Evolutionary conservation across 2,888 invertebrate genomes (phyloP).

Genomic region (Fissipunctia ypsillon): DNA sequence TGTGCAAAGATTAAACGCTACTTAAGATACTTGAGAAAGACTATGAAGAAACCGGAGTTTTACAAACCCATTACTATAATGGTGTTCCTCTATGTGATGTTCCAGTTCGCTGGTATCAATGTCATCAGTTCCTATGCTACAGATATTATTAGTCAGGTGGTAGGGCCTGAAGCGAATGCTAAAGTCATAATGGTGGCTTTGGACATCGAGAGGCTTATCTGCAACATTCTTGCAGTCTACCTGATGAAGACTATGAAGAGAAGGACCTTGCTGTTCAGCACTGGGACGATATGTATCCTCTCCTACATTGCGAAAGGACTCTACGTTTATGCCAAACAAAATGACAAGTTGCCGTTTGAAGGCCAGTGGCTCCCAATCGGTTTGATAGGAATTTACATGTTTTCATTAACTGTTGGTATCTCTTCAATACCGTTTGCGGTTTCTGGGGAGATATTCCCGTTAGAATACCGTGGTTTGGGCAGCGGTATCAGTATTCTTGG

Average conservation of each 20-base stretch:
- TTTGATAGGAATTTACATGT: conserved; percentile 90
- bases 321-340: conserved; percentile 82
- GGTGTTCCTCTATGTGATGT: conserved; percentile 91
- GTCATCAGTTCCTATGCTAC: conserved; percentile 93
- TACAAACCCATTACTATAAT: conserved; percentile 91
- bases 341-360: conserved; percentile 76
- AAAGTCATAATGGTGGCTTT: conserved; percentile 92
- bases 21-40: conserved; percentile 75
- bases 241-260: conserved; percentile 91
- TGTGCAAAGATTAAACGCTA: conserved; percentile 70
- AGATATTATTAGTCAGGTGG: conserved; percentile 90
- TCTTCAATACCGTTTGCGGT: conserved; percentile 93
- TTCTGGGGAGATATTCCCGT: conserved; percentile 93
- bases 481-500: conserved; percentile 92
- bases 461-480: conserved; percentile 91
- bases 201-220: conserved; percentile 91
- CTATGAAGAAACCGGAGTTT: conserved; percentile 88
- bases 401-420: conserved; percentile 91
- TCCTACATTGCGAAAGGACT: conserved; percentile 90
- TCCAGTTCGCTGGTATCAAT: conserved; percentile 93
- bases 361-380: conserved; percentile 87
- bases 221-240: conserved; percentile 91
- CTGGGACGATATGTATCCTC: conserved; percentile 90
- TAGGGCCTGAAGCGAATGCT: conserved; percentile 91
- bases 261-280: conserved; percentile 90